Conservation (phyloP, 2,113 vertebrate species). For the Willisornis vidua region DNA sequence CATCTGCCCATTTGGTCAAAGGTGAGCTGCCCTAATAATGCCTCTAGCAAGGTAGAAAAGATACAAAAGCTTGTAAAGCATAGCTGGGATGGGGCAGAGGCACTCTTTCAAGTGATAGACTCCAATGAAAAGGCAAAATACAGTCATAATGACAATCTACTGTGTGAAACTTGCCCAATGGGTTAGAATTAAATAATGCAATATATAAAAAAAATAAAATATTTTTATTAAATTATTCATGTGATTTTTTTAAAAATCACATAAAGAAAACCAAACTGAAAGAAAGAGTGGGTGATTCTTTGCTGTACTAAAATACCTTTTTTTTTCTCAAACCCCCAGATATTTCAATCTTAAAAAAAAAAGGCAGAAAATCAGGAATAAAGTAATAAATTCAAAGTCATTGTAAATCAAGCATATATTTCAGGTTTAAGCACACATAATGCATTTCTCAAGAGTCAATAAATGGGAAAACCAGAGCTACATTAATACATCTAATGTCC, state of each 20-base stretch:
- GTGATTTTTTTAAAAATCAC: neutral
- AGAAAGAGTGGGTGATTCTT: neutral
- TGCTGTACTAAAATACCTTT: neutral
- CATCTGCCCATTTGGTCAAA: constrained; percentile 67
- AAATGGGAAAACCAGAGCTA: neutral
- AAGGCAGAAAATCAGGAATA: neutral
- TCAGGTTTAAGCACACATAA: neutral
- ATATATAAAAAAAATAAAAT: neutral
- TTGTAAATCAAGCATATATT: neutral
- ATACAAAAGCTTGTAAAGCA: constrained; percentile 40
- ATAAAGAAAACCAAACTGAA: neutral
- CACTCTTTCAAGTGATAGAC: constrained; percentile 30
- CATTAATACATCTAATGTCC: neutral
- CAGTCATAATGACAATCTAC: neutral
- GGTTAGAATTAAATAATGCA: neutral
- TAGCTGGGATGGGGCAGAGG: neutral
- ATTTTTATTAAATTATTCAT: neutral
- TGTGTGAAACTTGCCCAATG: neutral
- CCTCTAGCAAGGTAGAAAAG: constrained; percentile 70
- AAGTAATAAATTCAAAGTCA: neutral
- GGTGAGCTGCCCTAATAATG: constrained; percentile 66
- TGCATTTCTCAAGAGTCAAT: neutral
- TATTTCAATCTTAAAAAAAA: neutral
- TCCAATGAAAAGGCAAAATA: constrained; percentile 20
- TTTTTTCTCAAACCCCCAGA: neutral